These are phyloP conservation scores for Drosophila testacea DNA, from an alignment of 2,888 invertebrate genomes.

Conservation along the genomic window DNA sequence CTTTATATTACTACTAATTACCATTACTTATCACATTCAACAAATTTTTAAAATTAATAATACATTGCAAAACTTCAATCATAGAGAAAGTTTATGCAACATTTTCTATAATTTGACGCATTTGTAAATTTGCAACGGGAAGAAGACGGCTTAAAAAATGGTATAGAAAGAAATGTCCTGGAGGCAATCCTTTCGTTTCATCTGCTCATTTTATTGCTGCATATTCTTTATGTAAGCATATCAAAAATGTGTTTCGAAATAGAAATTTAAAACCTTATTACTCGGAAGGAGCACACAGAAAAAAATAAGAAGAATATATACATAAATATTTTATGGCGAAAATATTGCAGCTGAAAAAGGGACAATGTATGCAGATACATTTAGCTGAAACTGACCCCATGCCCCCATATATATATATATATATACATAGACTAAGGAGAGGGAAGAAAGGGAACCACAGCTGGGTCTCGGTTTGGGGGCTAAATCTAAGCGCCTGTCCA, in stretches of 20 bases:
- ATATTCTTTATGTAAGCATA: conserved; percentile 66
- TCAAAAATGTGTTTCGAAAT: conserved; percentile 74
- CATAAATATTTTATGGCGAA: conserved; percentile 79
- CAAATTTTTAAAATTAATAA: too few species aligned
- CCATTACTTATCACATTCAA: too few species aligned
- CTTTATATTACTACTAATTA: too few species aligned
- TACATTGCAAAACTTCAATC: too few species aligned
- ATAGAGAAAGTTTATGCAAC: too few species aligned
- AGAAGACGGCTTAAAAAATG: not conserved
- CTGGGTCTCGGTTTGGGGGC: conserved; percentile 44
- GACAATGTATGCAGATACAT: conserved; percentile 76
- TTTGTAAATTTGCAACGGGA: not conserved
- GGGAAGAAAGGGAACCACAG: conserved; percentile 6
- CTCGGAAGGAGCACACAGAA: conserved; percentile 44
- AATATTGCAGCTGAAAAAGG: conserved; percentile 74
- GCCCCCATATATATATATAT: conserved; percentile 1
- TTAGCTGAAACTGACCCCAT: conserved; percentile 63
- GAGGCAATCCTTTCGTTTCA: conserved; percentile 22
- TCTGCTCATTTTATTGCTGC: conserved; percentile 64
- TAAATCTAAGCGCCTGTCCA: conserved; percentile 66
- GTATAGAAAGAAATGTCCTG: conserved; percentile 12
- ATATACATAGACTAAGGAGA: too few species aligned
- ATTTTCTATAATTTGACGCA: too few species aligned
- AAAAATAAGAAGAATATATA: conserved; percentile 45
- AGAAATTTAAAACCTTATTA: conserved; percentile 81